A percentile compares a stretch with the other conserved stretches of the same genome.
phyloP scores from a whole-genome alignment of 2,797 vertebrate species.

The Paramormyrops hopkinsi region DNA sequence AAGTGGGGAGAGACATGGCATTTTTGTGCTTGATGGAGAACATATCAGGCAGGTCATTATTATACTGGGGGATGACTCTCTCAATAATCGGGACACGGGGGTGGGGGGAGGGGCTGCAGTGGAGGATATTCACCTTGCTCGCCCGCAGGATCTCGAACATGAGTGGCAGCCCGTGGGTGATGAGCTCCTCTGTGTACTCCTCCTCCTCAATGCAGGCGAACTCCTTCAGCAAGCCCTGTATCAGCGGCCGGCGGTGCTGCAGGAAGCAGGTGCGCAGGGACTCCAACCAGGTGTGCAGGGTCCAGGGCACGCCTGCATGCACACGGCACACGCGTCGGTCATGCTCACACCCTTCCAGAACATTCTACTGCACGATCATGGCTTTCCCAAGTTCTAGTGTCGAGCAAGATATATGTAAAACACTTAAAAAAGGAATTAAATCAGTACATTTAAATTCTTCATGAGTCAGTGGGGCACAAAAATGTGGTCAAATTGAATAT shows the following conservation, averaged over 20 bases:
- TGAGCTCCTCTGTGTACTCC: conserved; percentile 70
- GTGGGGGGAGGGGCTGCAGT: not conserved
- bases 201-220: conserved; percentile 72
- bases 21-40: not conserved
- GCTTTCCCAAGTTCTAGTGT: not conserved
- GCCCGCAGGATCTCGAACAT: conserved; percentile 73
- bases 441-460: not conserved
- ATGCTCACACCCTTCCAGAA: not conserved
- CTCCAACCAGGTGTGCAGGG: conserved; percentile 73
- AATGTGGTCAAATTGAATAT: not conserved
- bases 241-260: conserved; percentile 65
- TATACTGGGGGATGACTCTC: not conserved
- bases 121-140: conserved; percentile 59
- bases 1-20: not conserved
- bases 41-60: not conserved
- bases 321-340: not conserved
- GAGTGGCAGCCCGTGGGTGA: conserved; percentile 71
- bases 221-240: conserved; percentile 72
- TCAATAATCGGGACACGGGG: not conserved
- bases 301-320: conserved; percentile 70
- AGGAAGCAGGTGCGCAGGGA: conserved; percentile 66
- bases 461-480: not conserved
- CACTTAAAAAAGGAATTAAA: not conserved
- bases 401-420: not conserved
- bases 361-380: not conserved